Evolutionary conservation across 2,888 invertebrate genomes (phyloP).

Genomic region (Fragum fragum): DNA sequence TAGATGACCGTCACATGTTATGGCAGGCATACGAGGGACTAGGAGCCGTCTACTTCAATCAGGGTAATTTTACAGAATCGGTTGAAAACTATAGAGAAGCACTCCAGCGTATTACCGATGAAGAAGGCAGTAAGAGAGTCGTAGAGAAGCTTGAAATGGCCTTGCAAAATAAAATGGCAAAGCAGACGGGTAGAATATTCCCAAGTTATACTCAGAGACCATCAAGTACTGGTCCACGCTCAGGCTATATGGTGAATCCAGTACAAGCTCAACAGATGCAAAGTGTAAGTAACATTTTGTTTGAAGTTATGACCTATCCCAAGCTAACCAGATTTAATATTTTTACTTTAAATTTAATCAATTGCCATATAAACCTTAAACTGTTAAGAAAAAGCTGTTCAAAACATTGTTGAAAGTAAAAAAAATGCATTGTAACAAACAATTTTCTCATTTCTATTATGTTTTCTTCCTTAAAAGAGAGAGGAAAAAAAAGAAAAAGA

Average conservation of each 20-base stretch:
- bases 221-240: neutral
- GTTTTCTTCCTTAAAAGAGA: too few species aligned
- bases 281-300: neutral
- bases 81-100: conserved; percentile 18
- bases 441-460: too few species aligned
- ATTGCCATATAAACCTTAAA: too few species aligned
- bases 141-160: conserved; percentile 18
- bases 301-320: too few species aligned
- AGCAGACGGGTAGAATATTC: neutral
- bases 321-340: neutral
- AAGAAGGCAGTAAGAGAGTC: conserved; percentile 39
- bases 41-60: conserved; percentile 70
- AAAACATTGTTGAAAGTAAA: too few species aligned
- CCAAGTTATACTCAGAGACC: neutral
- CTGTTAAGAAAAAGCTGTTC: too few species aligned
- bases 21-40: conserved; percentile 78
- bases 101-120: conserved; percentile 5
- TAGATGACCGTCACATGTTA: conserved; percentile 73
- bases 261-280: conserved; percentile 13
- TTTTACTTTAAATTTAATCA: neutral
- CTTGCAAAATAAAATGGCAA: conserved; percentile 12
- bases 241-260: neutral
- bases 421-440: too few species aligned
- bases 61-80: conserved; percentile 35
- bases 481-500: too few species aligned